Percentiles rank a stretch among this genome's conserved stretches.
phyloP scores from a whole-genome alignment of 2,797 vertebrate species.

The Pelobates cultripes region DNA sequence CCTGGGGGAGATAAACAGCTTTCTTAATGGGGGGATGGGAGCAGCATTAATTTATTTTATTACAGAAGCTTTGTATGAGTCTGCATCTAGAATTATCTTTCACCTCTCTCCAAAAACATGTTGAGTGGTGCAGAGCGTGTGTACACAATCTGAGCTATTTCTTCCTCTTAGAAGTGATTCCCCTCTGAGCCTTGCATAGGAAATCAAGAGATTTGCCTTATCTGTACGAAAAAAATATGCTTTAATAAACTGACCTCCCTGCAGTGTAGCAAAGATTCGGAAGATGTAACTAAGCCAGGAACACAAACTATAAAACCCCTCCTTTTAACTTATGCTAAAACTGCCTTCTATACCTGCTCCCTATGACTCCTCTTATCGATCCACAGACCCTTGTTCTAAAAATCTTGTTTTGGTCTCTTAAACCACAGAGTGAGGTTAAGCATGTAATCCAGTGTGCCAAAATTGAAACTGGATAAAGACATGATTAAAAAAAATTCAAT shows the following conservation, averaged over 20 bases:
- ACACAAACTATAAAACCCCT: background rate
- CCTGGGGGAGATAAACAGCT: conserved; percentile 13
- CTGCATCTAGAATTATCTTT: background rate
- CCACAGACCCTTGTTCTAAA: background rate
- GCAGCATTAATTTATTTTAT: background rate
- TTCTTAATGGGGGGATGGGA: background rate
- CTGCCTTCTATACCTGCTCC: background rate
- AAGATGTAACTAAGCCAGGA: background rate
- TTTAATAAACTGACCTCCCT: conserved; percentile 4
- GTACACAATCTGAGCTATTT: conserved; percentile 12
- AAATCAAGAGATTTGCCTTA: conserved; percentile 14
- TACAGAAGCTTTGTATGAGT: background rate
- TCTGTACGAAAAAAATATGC: too few relatives aligned
- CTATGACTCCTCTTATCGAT: background rate
- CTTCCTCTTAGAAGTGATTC: conserved; percentile 3
- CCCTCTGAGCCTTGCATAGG: background rate
- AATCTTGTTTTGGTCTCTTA: background rate
- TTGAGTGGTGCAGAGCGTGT: background rate
- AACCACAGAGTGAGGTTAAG: background rate
- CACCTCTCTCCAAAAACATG: background rate
- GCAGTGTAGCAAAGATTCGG: background rate
- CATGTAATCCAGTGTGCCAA: background rate
- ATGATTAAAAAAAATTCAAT: too few relatives aligned
- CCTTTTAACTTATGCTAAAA: background rate
- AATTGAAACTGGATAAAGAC: background rate